A percentile compares a stretch with the other conserved stretches of the same genome.
Evolutionary conservation across 2,113 vertebrate species (phyloP).

Genomic region (Speoplatyrhinus poulsoni): DNA sequence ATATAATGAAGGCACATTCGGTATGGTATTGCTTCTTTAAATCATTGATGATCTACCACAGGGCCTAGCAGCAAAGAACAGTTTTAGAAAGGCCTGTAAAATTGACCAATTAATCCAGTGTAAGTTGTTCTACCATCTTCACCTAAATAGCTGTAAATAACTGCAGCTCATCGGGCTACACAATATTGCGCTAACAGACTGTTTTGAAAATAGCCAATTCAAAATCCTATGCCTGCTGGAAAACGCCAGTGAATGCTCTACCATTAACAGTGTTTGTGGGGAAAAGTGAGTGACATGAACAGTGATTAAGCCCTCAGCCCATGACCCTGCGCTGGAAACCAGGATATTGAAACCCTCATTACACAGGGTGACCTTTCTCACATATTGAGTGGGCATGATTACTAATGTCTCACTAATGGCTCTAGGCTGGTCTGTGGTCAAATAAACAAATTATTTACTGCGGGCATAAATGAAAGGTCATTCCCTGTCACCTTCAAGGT

Average conservation of each 20-base stretch:
- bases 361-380: neutral
- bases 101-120: neutral
- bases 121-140: neutral
- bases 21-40: too few species aligned
- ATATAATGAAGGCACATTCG: too few species aligned
- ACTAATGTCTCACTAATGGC: neutral
- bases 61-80: too few species aligned
- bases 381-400: neutral
- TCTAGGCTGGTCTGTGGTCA: neutral
- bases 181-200: too few species aligned
- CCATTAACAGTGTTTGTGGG: neutral
- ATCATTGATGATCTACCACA: too few species aligned
- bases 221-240: neutral
- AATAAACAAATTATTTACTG: constrained; percentile 28
- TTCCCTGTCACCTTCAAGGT: constrained; percentile 4
- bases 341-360: neutral
- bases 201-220: constrained; percentile 14
- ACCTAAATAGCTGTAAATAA: neutral
- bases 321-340: neutral
- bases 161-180: too few species aligned
- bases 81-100: too few species aligned
- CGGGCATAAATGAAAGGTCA: neutral
- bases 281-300: neutral
- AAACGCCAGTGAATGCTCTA: neutral
- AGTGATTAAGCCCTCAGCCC: neutral